Conservation (phyloP, 1,140 invertebrate species). For the Drosophila truncata region DNA sequence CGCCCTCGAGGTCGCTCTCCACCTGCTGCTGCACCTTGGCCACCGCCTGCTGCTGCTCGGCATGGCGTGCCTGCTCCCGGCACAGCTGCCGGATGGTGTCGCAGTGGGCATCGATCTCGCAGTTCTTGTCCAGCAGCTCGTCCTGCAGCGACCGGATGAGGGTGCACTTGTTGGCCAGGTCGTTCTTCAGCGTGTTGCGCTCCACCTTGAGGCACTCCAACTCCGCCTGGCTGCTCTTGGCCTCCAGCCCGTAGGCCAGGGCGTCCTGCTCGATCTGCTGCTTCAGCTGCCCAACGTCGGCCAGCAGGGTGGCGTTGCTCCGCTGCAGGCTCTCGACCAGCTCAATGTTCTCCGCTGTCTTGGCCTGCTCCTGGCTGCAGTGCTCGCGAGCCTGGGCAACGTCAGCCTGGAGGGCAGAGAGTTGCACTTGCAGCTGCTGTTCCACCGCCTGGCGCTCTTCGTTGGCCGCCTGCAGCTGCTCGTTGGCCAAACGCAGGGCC, state of each 20-base stretch:
- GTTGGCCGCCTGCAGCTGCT: constrained; percentile 54
- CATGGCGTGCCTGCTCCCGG: constrained; percentile 75
- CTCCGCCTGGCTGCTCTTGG: constrained; percentile 69
- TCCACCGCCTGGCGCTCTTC: constrained; percentile 47
- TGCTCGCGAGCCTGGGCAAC: constrained; percentile 50
- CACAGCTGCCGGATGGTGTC: constrained; percentile 79
- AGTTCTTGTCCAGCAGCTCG: constrained; percentile 82
- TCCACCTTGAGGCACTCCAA: constrained; percentile 79
- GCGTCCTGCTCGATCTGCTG: constrained; percentile 82
- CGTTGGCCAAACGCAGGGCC: constrained; percentile 71
- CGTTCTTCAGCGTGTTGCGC: constrained; percentile 82
- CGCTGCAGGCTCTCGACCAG: constrained; percentile 67
- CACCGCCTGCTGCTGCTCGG: constrained; percentile 85
- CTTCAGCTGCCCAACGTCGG: constrained; percentile 62
- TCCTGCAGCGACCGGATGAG: constrained; percentile 80
- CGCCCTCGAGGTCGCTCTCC: constrained; percentile 83
- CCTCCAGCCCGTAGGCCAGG: constrained; percentile 73
- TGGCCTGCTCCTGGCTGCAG: constrained; percentile 52
- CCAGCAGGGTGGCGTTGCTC: constrained; percentile 61
- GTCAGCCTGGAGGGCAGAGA: constrained; percentile 58
- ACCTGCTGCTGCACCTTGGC: constrained; percentile 85
- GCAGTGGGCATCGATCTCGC: constrained; percentile 79
- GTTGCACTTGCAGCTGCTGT: constrained; percentile 51
- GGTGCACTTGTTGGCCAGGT: constrained; percentile 84
- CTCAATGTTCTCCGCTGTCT: constrained; percentile 57